Conservation (phyloP, 2,113 vertebrate genomes). For the Percina caprodes region DNA sequence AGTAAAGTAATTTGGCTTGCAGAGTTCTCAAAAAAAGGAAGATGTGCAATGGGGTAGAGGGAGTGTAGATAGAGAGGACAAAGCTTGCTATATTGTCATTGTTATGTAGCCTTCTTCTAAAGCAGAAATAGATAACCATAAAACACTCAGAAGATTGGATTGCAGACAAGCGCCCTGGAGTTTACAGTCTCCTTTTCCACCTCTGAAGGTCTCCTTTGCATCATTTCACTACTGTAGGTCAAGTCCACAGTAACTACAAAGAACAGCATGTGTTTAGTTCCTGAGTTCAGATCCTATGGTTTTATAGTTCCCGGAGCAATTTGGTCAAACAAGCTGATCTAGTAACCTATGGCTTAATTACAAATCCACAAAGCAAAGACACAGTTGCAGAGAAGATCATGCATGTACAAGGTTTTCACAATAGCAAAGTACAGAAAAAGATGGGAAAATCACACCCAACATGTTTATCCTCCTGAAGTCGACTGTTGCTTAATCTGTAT, state of each 20-base stretch:
- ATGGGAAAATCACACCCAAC: slow-evolving; percentile 19
- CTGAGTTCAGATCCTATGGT: not conserved
- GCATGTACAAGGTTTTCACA: not conserved
- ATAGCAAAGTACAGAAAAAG: not conserved
- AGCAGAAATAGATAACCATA: not conserved
- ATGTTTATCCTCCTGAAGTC: slow-evolving; percentile 25
- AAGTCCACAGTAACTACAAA: not conserved
- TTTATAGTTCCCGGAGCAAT: not conserved
- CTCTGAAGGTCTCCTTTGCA: slow-evolving; percentile 5
- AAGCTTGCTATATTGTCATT: not conserved
- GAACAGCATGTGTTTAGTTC: not conserved
- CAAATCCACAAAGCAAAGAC: not conserved
- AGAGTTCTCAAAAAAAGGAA: not conserved
- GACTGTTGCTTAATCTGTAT: slow-evolving; percentile 41
- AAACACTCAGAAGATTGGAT: not conserved
- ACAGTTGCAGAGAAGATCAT: slow-evolving; percentile 8
- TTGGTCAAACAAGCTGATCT: not conserved
- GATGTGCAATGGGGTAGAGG: too few relatives aligned
- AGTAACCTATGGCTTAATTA: slow-evolving; percentile 6
- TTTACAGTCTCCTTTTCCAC: not conserved
- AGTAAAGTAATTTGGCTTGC: not conserved
- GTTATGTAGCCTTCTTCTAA: too few relatives aligned
- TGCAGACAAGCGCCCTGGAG: not conserved
- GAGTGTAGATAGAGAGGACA: too few relatives aligned
- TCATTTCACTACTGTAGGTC: not conserved